Evolutionary conservation across 53 echinoderm and acorn worm genomes (phyloP).

Genomic region (Echinometra lucunter): DNA sequence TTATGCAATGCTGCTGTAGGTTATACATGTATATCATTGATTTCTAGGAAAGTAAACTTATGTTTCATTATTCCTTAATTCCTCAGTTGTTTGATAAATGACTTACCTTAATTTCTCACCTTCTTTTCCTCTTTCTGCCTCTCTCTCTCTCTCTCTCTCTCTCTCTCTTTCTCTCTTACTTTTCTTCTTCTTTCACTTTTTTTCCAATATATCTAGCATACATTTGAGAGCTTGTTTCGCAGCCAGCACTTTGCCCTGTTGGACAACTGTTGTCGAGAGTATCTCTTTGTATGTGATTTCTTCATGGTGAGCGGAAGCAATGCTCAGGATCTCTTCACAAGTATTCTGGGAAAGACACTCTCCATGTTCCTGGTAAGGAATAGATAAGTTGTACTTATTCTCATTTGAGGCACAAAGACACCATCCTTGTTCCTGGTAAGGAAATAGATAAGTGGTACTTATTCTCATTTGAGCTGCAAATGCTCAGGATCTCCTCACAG

Average conservation of each 20-base stretch:
- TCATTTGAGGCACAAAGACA: no score
- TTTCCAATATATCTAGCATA: conserved; percentile 73
- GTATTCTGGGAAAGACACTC: conserved; percentile 92
- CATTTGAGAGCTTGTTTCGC: conserved; percentile 95
- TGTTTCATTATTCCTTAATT: no score
- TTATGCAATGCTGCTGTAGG: no score
- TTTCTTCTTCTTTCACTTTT: no score
- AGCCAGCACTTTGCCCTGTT: conserved; percentile 96
- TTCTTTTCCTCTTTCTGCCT: not conserved
- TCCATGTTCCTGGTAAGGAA: conserved; percentile 94
- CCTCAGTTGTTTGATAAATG: no score
- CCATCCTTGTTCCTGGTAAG: no score
- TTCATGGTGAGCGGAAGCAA: conserved; percentile 96
- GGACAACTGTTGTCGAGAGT: conserved; percentile 96
- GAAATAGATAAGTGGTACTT: no score
- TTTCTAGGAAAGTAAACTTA: no score
- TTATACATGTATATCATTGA: no score
- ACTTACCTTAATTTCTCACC: no score
- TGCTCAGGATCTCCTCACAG: conserved; percentile 95
- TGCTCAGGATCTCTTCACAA: conserved; percentile 96
- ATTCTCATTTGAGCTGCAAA: not conserved
- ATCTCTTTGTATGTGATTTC: conserved; percentile 97
- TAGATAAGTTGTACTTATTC: no score
- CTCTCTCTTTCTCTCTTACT: not conserved
- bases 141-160: not conserved